phyloP scores from a whole-genome alignment of 2,888 invertebrate species.

The Rhingia campestris region DNA sequence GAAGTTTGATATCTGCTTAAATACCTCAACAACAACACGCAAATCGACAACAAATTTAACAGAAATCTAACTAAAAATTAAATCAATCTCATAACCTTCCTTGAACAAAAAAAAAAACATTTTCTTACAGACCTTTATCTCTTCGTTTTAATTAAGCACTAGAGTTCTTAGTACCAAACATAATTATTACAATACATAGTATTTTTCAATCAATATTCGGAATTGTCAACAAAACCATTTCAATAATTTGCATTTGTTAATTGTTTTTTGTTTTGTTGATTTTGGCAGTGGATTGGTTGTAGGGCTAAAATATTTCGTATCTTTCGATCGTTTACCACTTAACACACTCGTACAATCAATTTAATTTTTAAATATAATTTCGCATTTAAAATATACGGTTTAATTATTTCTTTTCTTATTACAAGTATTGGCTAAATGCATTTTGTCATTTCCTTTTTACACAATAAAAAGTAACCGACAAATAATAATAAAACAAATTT shows the following conservation, averaged over 20 bases:
- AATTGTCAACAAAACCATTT: slow-evolving; percentile 57
- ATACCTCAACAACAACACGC: not conserved
- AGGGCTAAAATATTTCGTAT: slow-evolving; percentile 44
- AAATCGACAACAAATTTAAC: not conserved
- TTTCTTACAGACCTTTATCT: slow-evolving; percentile 55
- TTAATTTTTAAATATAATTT: slow-evolving; percentile 46
- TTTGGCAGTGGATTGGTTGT: slow-evolving; percentile 73
- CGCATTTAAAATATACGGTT: slow-evolving; percentile 59
- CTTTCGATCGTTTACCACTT: slow-evolving; percentile 38
- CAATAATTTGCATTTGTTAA: slow-evolving; percentile 24
- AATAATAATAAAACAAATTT: slow-evolving; percentile 19
- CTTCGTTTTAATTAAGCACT: slow-evolving; percentile 57
- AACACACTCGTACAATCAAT: slow-evolving; percentile 60
- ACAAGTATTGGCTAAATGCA: slow-evolving; percentile 63
- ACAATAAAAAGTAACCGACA: slow-evolving; percentile 58
- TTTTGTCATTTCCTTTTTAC: slow-evolving; percentile 54
- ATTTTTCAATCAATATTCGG: slow-evolving; percentile 50
- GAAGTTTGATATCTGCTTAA: not conserved
- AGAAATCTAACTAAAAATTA: not conserved
- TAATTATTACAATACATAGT: slow-evolving; percentile 70
- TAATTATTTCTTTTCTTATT: not conserved
- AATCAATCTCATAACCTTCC: slow-evolving; percentile 47
- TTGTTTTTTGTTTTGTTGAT: slow-evolving; percentile 53
- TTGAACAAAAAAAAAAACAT: slow-evolving; percentile 46
- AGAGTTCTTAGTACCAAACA: slow-evolving; percentile 67